Evolutionary conservation across 2,113 vertebrate species (phyloP).

Genomic region (Potamarius usumacintae): DNA sequence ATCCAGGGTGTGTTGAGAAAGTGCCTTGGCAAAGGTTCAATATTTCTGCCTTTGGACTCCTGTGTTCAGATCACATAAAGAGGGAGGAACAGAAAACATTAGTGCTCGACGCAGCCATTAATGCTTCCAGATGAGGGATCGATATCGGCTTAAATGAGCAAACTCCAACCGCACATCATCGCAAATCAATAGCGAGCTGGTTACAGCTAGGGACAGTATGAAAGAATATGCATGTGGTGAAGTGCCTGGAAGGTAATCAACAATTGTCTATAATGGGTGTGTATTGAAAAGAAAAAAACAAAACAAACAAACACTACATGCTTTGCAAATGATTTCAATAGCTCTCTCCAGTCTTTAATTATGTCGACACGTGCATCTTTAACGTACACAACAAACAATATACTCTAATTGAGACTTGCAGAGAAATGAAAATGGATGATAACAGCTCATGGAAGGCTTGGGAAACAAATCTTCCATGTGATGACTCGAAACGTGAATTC

Average conservation of each 20-base stretch:
- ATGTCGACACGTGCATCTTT: neutral
- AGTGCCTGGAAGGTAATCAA: slow-evolving; percentile 35
- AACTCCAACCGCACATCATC: slow-evolving; percentile 49
- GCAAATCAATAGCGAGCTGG: slow-evolving; percentile 49
- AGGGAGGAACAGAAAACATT: slow-evolving; percentile 33
- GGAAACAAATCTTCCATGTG: neutral
- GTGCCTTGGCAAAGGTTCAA: slow-evolving; percentile 30
- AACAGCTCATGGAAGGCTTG: neutral
- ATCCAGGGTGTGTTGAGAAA: slow-evolving; percentile 21
- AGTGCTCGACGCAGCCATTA: slow-evolving; percentile 45
- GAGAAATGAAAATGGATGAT: neutral
- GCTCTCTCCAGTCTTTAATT: slow-evolving; percentile 13
- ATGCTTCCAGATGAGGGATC: slow-evolving; percentile 48
- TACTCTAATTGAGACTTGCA: slow-evolving; percentile 4
- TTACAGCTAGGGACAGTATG: slow-evolving; percentile 19
- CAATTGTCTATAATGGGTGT: slow-evolving; percentile 3
- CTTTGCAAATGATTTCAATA: neutral
- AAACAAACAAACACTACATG: neutral
- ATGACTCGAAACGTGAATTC: neutral
- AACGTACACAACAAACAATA: slow-evolving; percentile 4
- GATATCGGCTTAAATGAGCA: slow-evolving; percentile 53
- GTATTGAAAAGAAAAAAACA: neutral
- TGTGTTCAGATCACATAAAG: slow-evolving; percentile 38
- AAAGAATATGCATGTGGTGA: neutral
- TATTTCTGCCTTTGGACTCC: slow-evolving; percentile 35